Evolutionary conservation across 2,888 invertebrate species (phyloP).

Genomic region (Epicampocera succincta): DNA sequence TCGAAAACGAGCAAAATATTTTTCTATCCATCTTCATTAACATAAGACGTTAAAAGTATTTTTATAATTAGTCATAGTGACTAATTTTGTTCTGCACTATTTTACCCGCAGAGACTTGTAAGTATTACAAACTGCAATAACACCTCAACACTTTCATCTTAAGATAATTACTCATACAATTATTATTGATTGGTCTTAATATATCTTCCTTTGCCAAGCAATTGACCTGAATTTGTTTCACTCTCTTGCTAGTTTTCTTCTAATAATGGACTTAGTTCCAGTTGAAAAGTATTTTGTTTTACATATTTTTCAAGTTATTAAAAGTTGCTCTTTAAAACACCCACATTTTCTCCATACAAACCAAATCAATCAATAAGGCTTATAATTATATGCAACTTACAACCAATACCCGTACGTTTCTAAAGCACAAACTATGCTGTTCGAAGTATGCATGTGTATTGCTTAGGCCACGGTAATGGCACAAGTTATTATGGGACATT

Average conservation of each 20-base stretch:
- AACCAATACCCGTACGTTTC: not conserved
- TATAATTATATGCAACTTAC: constrained; percentile 11
- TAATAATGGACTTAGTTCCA: not conserved
- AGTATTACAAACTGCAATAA: constrained; percentile 1
- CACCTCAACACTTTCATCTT: constrained; percentile 19
- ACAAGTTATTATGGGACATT: constrained; percentile 57
- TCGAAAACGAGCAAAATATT: no score
- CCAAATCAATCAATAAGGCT: constrained; percentile 44
- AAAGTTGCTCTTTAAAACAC: constrained; percentile 41
- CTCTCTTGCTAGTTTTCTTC: constrained; percentile 10
- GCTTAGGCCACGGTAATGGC: constrained; percentile 39
- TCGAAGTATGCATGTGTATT: not conserved
- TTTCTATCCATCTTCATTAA: no score
- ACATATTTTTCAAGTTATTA: constrained; percentile 40
- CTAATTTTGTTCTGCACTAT: no score
- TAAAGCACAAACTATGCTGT: not conserved
- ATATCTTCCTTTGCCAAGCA: constrained; percentile 3
- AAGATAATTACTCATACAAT: constrained; percentile 20
- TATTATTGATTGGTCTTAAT: constrained; percentile 42
- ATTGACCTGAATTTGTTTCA: constrained; percentile 19
- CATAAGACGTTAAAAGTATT: no score
- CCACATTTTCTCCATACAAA: constrained; percentile 34
- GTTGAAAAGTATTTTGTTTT: constrained; percentile 26
- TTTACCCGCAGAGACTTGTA: no score
- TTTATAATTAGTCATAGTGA: no score